Evolutionary conservation across 2,797 vertebrate species (phyloP).

Genomic region (Oophaga sylvatica): DNA sequence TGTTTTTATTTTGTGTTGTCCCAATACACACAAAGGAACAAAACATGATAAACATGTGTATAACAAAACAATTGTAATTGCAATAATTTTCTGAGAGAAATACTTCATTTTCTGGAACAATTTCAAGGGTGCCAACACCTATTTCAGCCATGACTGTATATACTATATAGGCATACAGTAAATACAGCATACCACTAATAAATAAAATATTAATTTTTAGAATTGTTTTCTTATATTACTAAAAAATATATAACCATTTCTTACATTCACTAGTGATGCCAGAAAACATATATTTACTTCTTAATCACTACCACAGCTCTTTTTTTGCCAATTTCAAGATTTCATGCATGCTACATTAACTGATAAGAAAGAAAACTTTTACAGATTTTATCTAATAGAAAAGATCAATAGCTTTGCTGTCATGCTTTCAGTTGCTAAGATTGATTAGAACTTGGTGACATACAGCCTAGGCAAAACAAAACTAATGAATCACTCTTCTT

Average conservation of each 20-base stretch:
- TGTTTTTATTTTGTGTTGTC: too few relatives aligned
- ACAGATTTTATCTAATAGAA: slow-evolving; percentile 69
- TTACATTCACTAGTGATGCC: background rate
- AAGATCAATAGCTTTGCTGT: slow-evolving; percentile 76
- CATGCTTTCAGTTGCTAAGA: slow-evolving; percentile 73
- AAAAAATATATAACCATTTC: background rate
- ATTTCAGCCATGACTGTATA: background rate
- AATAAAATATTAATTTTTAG: background rate
- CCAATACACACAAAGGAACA: too few relatives aligned
- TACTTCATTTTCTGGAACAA: too few relatives aligned
- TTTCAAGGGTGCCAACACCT: too few relatives aligned
- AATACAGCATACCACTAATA: background rate
- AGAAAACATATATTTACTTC: slow-evolving; percentile 25
- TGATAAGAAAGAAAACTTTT: slow-evolving; percentile 54
- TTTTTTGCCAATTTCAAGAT: slow-evolving; percentile 27
- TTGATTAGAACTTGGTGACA: slow-evolving; percentile 73
- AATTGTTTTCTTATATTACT: background rate
- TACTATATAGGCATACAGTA: background rate
- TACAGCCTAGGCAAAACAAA: slow-evolving; percentile 69
- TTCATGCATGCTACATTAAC: slow-evolving; percentile 43
- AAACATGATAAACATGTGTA: too few relatives aligned
- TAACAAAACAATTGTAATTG: too few relatives aligned
- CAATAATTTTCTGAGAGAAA: too few relatives aligned
- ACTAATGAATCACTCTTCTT: slow-evolving; percentile 67
- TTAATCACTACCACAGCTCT: slow-evolving; percentile 25